phyloP scores from a whole-genome alignment of 2,113 vertebrate species.

The Electrona antarctica region DNA sequence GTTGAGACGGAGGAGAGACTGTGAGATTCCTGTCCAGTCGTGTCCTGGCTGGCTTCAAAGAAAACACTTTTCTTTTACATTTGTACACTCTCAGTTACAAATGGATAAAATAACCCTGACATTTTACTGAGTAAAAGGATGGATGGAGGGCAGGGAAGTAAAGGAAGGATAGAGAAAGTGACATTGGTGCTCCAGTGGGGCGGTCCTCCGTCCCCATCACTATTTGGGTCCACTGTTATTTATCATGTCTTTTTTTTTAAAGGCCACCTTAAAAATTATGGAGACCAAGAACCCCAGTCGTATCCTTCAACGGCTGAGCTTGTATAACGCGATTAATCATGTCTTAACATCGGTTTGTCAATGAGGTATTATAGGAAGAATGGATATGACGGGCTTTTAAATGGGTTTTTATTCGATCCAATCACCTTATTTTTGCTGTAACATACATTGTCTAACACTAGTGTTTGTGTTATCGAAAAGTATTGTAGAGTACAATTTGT shows the following conservation, averaged over 20 bases:
- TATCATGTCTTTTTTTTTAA: not conserved
- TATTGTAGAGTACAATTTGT: not conserved
- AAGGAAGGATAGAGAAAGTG: not conserved
- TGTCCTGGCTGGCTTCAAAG: not conserved
- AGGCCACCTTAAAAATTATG: not conserved
- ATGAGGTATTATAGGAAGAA: constrained; percentile 1
- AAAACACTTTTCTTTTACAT: not conserved
- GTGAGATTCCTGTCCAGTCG: not conserved
- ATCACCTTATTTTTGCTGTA: constrained; percentile 40
- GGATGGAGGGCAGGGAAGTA: not conserved
- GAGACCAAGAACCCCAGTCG: not conserved
- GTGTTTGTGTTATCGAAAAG: constrained; percentile 18
- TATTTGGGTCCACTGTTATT: not conserved
- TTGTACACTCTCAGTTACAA: no score
- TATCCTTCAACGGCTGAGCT: no score
- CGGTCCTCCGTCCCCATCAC: not conserved
- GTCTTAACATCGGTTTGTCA: not conserved
- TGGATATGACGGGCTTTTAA: constrained; percentile 40
- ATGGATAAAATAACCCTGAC: constrained; percentile 10
- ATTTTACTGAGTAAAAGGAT: not conserved
- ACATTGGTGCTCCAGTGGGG: not conserved
- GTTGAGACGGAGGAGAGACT: not conserved
- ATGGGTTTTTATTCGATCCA: constrained; percentile 28
- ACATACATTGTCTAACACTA: constrained; percentile 21
- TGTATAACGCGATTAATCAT: not conserved